phyloP scores from a whole-genome alignment of 2,797 vertebrate genomes.

The Lycodopsis pacificus region DNA sequence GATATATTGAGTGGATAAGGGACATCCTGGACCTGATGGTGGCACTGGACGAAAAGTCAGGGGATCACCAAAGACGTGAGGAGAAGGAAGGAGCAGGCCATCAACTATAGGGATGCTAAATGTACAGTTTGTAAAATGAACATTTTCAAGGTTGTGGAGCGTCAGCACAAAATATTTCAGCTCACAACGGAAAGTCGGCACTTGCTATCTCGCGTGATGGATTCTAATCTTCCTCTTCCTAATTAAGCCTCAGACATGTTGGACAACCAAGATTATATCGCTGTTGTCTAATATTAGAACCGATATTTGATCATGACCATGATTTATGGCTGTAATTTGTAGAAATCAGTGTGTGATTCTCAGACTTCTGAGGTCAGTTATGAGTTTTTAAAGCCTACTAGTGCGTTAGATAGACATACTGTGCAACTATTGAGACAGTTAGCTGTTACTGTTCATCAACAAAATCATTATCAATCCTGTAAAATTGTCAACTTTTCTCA shows the following conservation, averaged over 20 bases:
- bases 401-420: background rate
- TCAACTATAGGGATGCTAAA: background rate
- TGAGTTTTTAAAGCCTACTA: background rate
- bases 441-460: background rate
- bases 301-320: background rate
- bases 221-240: constrained; percentile 5
- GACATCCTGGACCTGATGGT: background rate
- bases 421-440: background rate
- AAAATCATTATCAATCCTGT: background rate
- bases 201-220: background rate
- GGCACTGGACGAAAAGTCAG: background rate
- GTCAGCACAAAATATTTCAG: background rate
- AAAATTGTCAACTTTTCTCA: background rate
- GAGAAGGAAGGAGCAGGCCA: background rate
- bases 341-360: background rate
- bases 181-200: background rate
- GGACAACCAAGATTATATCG: constrained; percentile 17
- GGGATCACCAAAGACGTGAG: background rate
- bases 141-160: background rate
- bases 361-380: background rate
- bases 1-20: background rate
- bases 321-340: constrained; percentile 1
- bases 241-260: constrained; percentile 9
- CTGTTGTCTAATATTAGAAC: constrained; percentile 6
- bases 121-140: background rate